Conservation (phyloP, 2,113 vertebrate species). For the Columba janthina region DNA sequence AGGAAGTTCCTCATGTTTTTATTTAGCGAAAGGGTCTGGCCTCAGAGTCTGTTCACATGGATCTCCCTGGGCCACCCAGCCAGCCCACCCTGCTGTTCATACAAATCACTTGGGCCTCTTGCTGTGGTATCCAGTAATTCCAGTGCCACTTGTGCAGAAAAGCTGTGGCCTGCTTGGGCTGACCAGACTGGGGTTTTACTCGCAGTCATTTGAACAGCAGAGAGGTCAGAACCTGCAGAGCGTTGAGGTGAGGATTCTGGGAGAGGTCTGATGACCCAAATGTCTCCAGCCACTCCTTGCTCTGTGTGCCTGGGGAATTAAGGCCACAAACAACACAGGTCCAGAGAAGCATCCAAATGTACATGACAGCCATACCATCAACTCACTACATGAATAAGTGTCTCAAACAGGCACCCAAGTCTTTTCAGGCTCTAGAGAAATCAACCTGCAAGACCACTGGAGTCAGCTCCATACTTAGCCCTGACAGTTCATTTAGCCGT, state of each 20-base stretch:
- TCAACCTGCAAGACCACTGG: not conserved
- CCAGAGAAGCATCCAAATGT: not conserved
- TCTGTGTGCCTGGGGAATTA: not conserved
- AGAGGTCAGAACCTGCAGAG: not conserved
- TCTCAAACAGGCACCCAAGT: not conserved
- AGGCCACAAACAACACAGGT: not conserved
- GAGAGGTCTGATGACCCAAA: not conserved
- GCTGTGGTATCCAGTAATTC: not conserved
- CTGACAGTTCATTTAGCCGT: not conserved
- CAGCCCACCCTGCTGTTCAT: not conserved
- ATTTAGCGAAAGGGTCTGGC: not conserved
- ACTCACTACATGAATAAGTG: not conserved
- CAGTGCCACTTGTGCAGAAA: not conserved
- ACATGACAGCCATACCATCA: rapidly evolving
- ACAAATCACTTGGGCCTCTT: not conserved
- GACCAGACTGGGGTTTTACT: not conserved
- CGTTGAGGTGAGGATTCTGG: not conserved
- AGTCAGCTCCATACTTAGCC: not conserved
- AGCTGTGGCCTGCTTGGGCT: not conserved
- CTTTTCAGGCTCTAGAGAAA: not conserved
- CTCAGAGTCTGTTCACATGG: not conserved
- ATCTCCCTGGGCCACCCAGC: not conserved
- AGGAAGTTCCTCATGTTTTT: not conserved
- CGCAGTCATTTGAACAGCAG: not conserved
- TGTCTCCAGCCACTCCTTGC: not conserved